Conservation (phyloP, 2,888 invertebrate genomes). For the Thereva nobilitata region DNA sequence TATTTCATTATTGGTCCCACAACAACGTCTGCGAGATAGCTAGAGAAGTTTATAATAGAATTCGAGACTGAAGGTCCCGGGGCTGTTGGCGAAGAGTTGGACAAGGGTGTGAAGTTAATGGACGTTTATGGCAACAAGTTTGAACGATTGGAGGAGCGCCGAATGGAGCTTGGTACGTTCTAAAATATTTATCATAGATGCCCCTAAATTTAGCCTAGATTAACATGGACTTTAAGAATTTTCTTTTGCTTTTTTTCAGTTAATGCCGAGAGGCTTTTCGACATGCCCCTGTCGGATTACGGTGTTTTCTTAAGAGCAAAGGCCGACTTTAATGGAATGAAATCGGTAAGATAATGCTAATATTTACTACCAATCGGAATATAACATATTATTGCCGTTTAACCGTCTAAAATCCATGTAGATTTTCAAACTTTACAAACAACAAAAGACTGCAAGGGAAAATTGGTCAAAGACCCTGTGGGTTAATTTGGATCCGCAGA, state of each 20-base stretch:
- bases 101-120: conserved; percentile 71
- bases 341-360: conserved; percentile 53
- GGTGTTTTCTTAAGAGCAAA: conserved; percentile 70
- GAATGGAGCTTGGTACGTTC: conserved; percentile 58
- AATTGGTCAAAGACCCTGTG: conserved; percentile 86
- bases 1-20: neutral
- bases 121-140: conserved; percentile 64
- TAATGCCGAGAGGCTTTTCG: conserved; percentile 84
- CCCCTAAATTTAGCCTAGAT: neutral
- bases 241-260: conserved; percentile 57
- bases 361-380: neutral
- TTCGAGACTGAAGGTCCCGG: conserved; percentile 80
- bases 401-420: conserved; percentile 38
- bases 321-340: conserved; percentile 69
- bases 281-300: conserved; percentile 83
- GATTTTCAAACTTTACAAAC: conserved; percentile 77
- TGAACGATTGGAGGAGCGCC: conserved; percentile 67
- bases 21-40: conserved; percentile 44
- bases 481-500: conserved; percentile 83
- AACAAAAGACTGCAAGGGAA: conserved; percentile 76
- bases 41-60: conserved; percentile 68
- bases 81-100: conserved; percentile 76
- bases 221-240: neutral
- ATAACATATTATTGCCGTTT: neutral
- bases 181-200: conserved; percentile 4